These are phyloP conservation scores for Syrista parreyssii DNA, from an alignment of 2,888 invertebrate species.

Conservation along the genomic window DNA sequence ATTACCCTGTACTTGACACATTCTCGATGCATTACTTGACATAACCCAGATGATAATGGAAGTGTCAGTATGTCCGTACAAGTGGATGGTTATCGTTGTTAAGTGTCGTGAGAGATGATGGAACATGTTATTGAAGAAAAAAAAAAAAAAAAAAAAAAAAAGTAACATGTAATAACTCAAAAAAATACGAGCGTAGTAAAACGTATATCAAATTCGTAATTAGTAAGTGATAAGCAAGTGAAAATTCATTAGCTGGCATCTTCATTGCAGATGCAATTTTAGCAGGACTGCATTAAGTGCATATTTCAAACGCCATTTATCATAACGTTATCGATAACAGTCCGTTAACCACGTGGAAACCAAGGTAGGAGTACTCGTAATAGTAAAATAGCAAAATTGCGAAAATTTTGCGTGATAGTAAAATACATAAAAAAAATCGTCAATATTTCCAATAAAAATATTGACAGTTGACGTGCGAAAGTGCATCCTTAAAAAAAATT, in stretches of 20 bases:
- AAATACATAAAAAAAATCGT: not conserved
- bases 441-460: not conserved
- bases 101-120: no score
- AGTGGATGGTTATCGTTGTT: not conserved
- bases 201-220: not conserved
- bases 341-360: no score
- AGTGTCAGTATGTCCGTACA: not conserved
- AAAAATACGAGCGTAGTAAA: not conserved
- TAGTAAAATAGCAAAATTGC: no score
- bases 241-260: not conserved
- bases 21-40: not conserved
- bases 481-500: not conserved
- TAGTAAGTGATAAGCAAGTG: not conserved
- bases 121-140: no score
- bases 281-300: not conserved
- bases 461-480: not conserved
- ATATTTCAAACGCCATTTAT: not conserved
- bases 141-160: no score
- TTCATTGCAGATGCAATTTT: not conserved
- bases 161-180: not conserved
- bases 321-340: not conserved
- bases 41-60: not conserved
- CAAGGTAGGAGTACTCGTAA: no score
- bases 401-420: no score
- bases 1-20: not conserved